phyloP scores from a whole-genome alignment of 2,888 invertebrate species.

The Drosophila fulvimacula region DNA sequence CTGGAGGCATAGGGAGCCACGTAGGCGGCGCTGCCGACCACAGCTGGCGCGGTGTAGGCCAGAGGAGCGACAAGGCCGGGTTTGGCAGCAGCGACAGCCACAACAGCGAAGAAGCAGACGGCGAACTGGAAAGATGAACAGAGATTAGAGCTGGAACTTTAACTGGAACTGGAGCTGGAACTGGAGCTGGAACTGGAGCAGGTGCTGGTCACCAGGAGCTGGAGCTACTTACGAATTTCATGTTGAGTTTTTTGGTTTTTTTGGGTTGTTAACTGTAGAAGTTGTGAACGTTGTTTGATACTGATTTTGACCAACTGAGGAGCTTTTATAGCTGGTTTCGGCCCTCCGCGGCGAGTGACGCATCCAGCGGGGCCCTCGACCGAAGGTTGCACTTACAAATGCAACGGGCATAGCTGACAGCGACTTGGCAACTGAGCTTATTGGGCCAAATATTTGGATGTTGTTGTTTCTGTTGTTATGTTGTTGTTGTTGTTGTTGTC shows the following conservation, averaged over 20 bases:
- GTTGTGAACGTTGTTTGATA: conserved; percentile 68
- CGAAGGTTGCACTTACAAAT: conserved; percentile 72
- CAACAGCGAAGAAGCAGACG: conserved; percentile 75
- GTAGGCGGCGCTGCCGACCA: conserved; percentile 79
- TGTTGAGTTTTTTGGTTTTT: conserved; percentile 47
- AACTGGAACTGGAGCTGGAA: neutral
- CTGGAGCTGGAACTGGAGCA: neutral
- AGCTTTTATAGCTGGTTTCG: conserved; percentile 53
- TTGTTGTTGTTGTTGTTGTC: conserved; percentile 36
- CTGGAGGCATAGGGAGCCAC: conserved; percentile 82
- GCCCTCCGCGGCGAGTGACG: conserved; percentile 17
- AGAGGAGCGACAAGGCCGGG: conserved; percentile 73
- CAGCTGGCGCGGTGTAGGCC: conserved; percentile 74
- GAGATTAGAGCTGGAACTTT: neutral
- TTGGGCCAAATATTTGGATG: conserved; percentile 37
- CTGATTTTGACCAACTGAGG: conserved; percentile 12
- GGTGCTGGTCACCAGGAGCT: neutral
- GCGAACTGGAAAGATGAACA: conserved; percentile 57
- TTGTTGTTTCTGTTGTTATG: conserved; percentile 35
- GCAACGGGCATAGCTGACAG: conserved; percentile 62
- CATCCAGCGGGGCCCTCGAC: conserved; percentile 35
- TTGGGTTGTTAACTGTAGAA: conserved; percentile 57
- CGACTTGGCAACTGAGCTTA: conserved; percentile 47
- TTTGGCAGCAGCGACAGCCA: conserved; percentile 75
- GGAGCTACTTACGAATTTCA: conserved; percentile 74